Evolutionary conservation across 64 coral and sea anemone genomes (phyloP), one percentile per base, ranked within the genome.

Genomic region (Anthopleura sola): DNA sequence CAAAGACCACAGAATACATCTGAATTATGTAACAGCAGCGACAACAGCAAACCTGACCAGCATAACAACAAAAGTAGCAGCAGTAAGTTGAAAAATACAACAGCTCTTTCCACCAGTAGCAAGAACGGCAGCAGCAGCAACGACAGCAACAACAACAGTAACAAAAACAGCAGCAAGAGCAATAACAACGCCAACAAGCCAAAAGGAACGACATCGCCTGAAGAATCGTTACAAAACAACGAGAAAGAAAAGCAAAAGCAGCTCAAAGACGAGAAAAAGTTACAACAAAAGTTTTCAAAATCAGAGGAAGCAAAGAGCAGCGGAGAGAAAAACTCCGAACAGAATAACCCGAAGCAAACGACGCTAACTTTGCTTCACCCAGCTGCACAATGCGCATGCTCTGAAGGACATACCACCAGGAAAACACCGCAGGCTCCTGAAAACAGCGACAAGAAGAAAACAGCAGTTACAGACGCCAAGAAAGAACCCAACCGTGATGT

Each of bases 351-450:
- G 34, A 71, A 71, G 66, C 66, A 71, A 29, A 71, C 66, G 13
- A 71, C n/a, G 11, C 29, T 71, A 28, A 15, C 66, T 71, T 71
- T 28, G 28, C 66, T 71, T 71, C 66, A 71, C 28, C 66, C 66
- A 71, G 66, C n/a, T 29, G 66, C 28, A 71, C 66, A 71, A 15
- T 71, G 66, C 66, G 66, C 66, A 36, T 71, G 66, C 66, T 71
- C 66, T 32, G 66, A 33, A 15, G 10, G 1, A 12, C 11, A 33
- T 71, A 28, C 12, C 29, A 71, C 1, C 29, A 71, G 3, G 66
- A 34, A 71, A 71, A 34, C 66, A 71, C 6, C 66, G 66, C 66
- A 34, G 28, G 66, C 66, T 71, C 26, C 66, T 71, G 28, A 32
- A 71, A 11, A 71, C 11, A 71, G 1, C 26, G 66, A 71, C 14